A percentile compares a stretch with the other conserved stretches of the same genome.
phyloP scores from a whole-genome alignment of 2,797 vertebrate species.

The Tamandua tetradactyla region DNA sequence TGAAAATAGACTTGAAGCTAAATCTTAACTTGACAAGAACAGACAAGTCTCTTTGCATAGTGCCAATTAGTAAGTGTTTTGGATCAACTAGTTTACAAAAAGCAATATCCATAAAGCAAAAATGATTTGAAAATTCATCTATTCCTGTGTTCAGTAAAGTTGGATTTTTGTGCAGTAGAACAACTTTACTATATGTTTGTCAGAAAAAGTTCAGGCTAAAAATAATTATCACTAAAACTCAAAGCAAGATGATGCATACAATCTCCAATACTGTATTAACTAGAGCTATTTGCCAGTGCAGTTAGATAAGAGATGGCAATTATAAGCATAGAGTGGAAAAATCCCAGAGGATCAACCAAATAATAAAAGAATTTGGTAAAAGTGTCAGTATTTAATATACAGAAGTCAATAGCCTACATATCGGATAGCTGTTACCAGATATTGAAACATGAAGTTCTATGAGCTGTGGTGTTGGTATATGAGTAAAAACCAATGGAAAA shows the following conservation, averaged over 20 bases:
- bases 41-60: conserved; percentile 1
- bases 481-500: background rate
- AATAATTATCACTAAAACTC: background rate
- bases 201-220: background rate
- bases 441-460: background rate
- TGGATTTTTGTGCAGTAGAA: conserved; percentile 51
- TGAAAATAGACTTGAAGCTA: background rate
- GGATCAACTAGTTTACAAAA: background rate
- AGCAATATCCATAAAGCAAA: background rate
- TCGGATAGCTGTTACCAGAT: background rate
- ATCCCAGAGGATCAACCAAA: background rate
- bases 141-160: conserved; percentile 45
- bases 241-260: background rate
- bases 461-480: background rate
- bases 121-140: conserved; percentile 14
- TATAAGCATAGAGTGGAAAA: background rate
- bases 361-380: background rate
- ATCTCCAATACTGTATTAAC: background rate
- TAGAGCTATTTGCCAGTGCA: background rate
- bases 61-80: background rate
- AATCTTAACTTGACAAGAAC: conserved; percentile 1
- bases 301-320: background rate
- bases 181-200: conserved; percentile 22
- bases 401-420: background rate
- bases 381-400: background rate